Evolutionary conservation across 2,797 vertebrate species (phyloP).

Genomic region (Remorina albescens): DNA sequence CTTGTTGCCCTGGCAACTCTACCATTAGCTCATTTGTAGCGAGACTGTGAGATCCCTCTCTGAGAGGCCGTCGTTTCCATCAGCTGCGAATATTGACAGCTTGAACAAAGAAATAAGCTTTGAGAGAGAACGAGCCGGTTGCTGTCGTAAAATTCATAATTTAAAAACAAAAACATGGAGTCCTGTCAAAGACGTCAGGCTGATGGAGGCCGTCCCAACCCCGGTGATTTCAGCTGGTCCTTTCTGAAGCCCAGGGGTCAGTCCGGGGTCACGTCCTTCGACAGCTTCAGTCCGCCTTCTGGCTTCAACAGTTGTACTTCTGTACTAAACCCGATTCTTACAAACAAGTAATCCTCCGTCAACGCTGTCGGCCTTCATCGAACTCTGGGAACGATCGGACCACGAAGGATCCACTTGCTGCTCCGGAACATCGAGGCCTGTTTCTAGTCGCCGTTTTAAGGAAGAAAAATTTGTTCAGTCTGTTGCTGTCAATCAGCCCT

Average conservation of each 20-base stretch:
- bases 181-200: conserved; percentile 22
- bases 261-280: too few species aligned
- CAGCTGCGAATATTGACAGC: conserved; percentile 64
- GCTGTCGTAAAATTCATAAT: conserved; percentile 10
- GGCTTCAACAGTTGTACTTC: too few species aligned
- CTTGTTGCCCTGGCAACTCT: conserved; percentile 71
- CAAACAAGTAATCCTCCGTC: too few species aligned
- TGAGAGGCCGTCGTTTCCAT: conserved; percentile 60
- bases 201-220: conserved; percentile 4
- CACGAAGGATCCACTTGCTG: too few species aligned
- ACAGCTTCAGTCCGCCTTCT: too few species aligned
- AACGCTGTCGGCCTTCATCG: too few species aligned
- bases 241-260: background rate
- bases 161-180: background rate
- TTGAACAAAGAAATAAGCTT: conserved; percentile 40
- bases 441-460: too few species aligned
- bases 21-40: conserved; percentile 49
- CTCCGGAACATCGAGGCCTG: too few species aligned
- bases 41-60: conserved; percentile 50
- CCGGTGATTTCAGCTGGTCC: background rate
- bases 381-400: too few species aligned
- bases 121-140: conserved; percentile 10
- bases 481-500: too few species aligned
- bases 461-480: too few species aligned
- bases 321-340: too few species aligned